Base-by-base conservation (phyloP, 2,888 invertebrate genomes). In the Catocala sponsa region DNA sequence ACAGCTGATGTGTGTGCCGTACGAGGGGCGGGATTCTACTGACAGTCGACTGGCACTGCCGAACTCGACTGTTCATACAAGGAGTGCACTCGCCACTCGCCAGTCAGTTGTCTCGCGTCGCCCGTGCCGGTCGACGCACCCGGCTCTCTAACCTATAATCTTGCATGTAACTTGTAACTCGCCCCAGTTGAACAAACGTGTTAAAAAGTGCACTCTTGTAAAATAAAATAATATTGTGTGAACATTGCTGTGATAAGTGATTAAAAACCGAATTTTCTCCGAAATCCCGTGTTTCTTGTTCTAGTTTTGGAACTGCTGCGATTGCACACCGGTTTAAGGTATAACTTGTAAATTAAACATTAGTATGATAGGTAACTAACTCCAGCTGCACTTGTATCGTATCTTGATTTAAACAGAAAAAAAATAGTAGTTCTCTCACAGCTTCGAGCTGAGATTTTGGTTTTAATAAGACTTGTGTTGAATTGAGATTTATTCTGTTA, bases 101-200 rank as follows among this genome's bases (percentile, higher is more conserved):
- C 75, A 76, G 91, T 91, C 86, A 86, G 88, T 85, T 82, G 83
- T 82, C 81, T 82, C 83, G 84, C 87, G 87, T 79, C 85, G 82
- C 68, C 71, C 79, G 57, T 66, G 81, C 59, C 80, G 84, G 87
- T 78, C 83, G 88, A 76, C 80, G 78, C 71, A 63, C 72, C 70
- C 68, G 61, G 68, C 73, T 66, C 72, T 67, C 74, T 62, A 71
- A 49, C 56, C 35, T 65, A 46, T 44, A 62, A 64, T 65, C 46
- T 68, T 65, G 50, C 50, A 59, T 70, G 25, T 53, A 54, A 65
- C 59, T 70, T 70, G 25, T 53, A 52, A 65, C 59, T 70, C 65
- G 61, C 63, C 59, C 59, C 53, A 13, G 32, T 71, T 60, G 47
- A 70, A 75, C 65, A 56, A 73, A 70, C 74, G 82, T 85, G 81